These are phyloP conservation scores for Fragum whitleyi DNA, from an alignment of 2,888 invertebrate genomes.

Conservation along the genomic window DNA sequence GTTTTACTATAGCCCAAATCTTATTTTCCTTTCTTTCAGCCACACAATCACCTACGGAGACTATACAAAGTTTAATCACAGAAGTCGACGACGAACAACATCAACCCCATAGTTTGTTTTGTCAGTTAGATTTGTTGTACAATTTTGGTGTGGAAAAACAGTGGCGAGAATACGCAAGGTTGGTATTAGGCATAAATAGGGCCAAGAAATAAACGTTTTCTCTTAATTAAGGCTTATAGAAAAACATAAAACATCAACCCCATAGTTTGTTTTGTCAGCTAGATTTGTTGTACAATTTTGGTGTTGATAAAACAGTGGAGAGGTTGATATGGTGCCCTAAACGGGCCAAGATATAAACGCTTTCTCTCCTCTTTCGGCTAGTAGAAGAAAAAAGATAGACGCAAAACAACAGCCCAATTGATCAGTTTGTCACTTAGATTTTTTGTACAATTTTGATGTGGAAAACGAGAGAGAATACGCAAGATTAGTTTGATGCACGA, in stretches of 20 bases:
- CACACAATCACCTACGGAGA: conserved; percentile 91
- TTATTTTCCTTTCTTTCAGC: conserved; percentile 61
- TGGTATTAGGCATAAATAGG: conserved; percentile 33
- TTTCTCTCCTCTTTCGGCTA: too few relatives aligned
- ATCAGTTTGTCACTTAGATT: conserved; percentile 99
- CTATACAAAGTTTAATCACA: conserved; percentile 98
- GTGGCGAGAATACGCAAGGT: conserved; percentile 99
- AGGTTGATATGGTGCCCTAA: conserved; percentile 85
- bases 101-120: conserved; percentile 96
- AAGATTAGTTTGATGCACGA: too few relatives aligned
- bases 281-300: conserved; percentile 94
- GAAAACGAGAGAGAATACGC: too few relatives aligned
- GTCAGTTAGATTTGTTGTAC: conserved; percentile 98
- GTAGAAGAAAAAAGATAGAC: too few relatives aligned
- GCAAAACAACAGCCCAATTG: conserved; percentile 93
- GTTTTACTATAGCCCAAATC: too few relatives aligned
- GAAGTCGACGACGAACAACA: conserved; percentile 90
- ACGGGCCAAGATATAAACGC: too few relatives aligned
- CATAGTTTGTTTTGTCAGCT: conserved; percentile 99
- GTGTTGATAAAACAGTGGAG: conserved; percentile 95
- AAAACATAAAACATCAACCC: conserved; percentile 89
- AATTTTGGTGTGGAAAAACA: conserved; percentile 90
- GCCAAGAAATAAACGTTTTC: too few relatives aligned
- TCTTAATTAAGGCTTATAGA: too few relatives aligned
- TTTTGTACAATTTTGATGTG: conserved; percentile 91